Conservation (phyloP, 2,113 vertebrate genomes). For the Acanthochromis polyacanthus region DNA sequence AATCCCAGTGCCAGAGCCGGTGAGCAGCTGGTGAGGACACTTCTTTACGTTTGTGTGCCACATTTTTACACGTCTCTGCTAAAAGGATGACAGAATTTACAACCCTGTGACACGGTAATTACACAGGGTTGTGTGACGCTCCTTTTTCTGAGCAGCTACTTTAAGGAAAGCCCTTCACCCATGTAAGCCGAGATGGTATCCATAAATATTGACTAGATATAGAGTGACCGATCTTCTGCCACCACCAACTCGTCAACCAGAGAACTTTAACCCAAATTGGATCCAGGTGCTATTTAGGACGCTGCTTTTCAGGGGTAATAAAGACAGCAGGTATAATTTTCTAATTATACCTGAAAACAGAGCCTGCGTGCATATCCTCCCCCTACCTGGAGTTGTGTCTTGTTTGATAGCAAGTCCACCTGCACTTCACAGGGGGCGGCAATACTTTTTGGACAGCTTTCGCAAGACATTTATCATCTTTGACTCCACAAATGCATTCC, state of each 20-base stretch:
- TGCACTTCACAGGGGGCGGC: slow-evolving; percentile 19
- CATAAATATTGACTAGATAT: slow-evolving; percentile 75
- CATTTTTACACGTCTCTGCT: slow-evolving; percentile 36
- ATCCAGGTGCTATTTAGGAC: background rate
- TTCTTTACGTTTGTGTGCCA: slow-evolving; percentile 8
- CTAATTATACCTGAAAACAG: background rate
- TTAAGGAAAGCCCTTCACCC: slow-evolving; percentile 68
- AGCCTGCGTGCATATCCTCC: background rate
- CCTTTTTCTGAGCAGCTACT: slow-evolving; percentile 69
- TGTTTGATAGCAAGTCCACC: slow-evolving; percentile 6
- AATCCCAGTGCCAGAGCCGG: background rate
- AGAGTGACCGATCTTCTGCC: slow-evolving; percentile 53
- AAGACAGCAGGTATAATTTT: background rate
- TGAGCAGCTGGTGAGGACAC: background rate
- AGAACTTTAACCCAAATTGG: background rate
- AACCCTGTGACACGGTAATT: slow-evolving; percentile 65
- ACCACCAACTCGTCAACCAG: background rate
- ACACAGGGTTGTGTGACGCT: slow-evolving; percentile 63
- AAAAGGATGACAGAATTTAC: slow-evolving; percentile 72
- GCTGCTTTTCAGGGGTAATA: too few species aligned
- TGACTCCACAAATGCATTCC: slow-evolving; percentile 44
- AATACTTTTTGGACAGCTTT: slow-evolving; percentile 29
- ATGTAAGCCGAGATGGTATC: slow-evolving; percentile 69
- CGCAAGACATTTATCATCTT: slow-evolving; percentile 45
- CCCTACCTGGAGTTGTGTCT: background rate